Percentiles rank a stretch among this genome's conserved stretches.
Conservation (phyloP, 2,797 vertebrate species). For the Sebastes oblongus region DNA sequence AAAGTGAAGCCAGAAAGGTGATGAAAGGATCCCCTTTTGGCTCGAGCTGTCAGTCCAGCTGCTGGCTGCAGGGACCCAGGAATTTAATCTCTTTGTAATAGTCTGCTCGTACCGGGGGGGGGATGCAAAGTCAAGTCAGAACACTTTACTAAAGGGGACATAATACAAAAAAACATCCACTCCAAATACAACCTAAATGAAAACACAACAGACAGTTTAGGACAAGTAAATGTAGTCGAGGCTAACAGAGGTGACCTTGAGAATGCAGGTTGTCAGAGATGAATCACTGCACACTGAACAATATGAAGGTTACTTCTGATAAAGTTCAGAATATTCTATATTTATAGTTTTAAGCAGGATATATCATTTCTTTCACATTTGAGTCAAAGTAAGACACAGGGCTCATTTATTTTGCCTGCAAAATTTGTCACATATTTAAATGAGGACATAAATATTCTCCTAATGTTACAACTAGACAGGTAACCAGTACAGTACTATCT, state of each 20-base stretch:
- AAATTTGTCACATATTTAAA: not conserved
- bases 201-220: slow-evolving; percentile 18
- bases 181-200: slow-evolving; percentile 23
- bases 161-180: not conserved
- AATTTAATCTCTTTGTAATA: slow-evolving; percentile 34
- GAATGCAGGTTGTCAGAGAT: slow-evolving; percentile 47
- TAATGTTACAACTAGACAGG: not conserved
- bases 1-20: slow-evolving; percentile 26
- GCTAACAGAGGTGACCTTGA: slow-evolving; percentile 35
- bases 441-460: not conserved
- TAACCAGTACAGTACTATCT: not conserved
- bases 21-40: slow-evolving; percentile 15
- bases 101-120: slow-evolving; percentile 6
- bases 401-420: not conserved
- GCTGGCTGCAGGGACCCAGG: slow-evolving; percentile 19
- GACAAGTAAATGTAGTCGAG: slow-evolving; percentile 39
- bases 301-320: slow-evolving; percentile 41
- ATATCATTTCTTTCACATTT: not conserved
- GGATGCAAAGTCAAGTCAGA: slow-evolving; percentile 29
- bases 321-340: not conserved
- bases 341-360: not conserved
- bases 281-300: slow-evolving; percentile 33
- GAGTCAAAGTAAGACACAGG: not conserved
- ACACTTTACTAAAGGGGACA: slow-evolving; percentile 9
- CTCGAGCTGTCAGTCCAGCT: slow-evolving; percentile 7